Base-by-base conservation (phyloP, 2,888 invertebrate species). In the Microchrysa polita region DNA sequence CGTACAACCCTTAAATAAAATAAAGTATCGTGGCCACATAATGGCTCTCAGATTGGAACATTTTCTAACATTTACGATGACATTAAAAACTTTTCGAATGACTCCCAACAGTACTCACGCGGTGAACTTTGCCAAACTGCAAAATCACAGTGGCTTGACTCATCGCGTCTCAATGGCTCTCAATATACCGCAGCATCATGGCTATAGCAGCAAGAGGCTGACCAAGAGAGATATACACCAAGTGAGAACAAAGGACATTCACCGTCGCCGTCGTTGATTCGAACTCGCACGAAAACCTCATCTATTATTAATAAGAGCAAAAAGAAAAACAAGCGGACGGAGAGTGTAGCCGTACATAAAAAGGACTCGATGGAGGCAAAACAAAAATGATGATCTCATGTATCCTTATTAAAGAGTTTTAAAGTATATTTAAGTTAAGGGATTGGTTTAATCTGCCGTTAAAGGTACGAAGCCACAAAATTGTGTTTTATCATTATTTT, bases 11-110 rank as follows among this genome's bases (percentile, higher is more conserved):
- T 65, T 65, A 23, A 44, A 52, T 48, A 65, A 65, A 34, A 34
- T 61, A 61, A 61, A 61, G 16, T 61, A 44, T 48, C 44, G 65
- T 65, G 52, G 44, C 65, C 65, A 61, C 61, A 44, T 65, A 65
- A 65, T 65, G 48, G 52, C 44, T 48, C 65, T 65, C 48, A 44
- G 65, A 67, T 67, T 55, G 67, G 23, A 44, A 53, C 67, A 53
- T 67, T 55, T 27, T 67, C 67, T 53, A 67, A 52, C 55, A 53
- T 67, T 67, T 67, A 67, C 67, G 67, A 67, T 14, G 67, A 34
- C 34, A 67, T 67, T 67, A 67, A 67, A 67, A 67, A 44, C 44
- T 67, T 63, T 67, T 27, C 53, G 67, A 67, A 67, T 55, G 67
- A 55, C 67, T 67, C 67, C 67, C 67, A 2, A 23, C 53, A 27